Conservation (phyloP, 2,888 invertebrate species). For the Drosophila setosimentum region DNA sequence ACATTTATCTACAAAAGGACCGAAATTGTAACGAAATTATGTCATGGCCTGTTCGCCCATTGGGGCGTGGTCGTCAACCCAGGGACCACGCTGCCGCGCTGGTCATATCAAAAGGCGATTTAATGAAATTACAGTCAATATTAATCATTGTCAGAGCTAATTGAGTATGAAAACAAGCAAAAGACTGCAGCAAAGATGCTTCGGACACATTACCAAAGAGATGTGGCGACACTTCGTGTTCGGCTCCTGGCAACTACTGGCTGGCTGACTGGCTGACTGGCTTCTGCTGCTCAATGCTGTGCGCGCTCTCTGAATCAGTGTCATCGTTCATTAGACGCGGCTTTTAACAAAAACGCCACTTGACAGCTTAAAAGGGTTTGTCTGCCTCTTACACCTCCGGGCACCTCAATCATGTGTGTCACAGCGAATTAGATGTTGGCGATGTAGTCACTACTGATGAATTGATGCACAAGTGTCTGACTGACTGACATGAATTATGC, state of each 20-base stretch:
- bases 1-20: conserved; percentile 25
- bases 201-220: conserved; percentile 7
- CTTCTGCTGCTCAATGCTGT: conserved; percentile 1
- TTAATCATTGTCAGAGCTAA: conserved; percentile 79
- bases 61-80: conserved; percentile 23
- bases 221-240: conserved; percentile 12
- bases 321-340: conserved; percentile 71
- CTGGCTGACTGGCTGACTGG: conserved; percentile 2
- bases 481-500: conserved; percentile 40
- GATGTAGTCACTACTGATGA: conserved; percentile 37
- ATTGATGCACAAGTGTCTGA: conserved; percentile 51
- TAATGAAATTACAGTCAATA: conserved; percentile 79
- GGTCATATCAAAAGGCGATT: conserved; percentile 75
- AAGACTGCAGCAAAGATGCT: conserved; percentile 30
- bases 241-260: not conserved
- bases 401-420: conserved; percentile 46
- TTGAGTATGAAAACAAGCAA: conserved; percentile 74
- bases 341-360: conserved; percentile 59
- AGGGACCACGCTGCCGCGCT: conserved; percentile 20
- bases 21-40: conserved; percentile 63
- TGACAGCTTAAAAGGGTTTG: conserved; percentile 81
- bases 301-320: conserved; percentile 42
- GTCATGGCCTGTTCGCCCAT: conserved; percentile 36
- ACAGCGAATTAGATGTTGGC: conserved; percentile 35
- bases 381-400: conserved; percentile 3